phyloP scores from a whole-genome alignment of 2,888 invertebrate genomes.

The Gerosis bhagava region DNA sequence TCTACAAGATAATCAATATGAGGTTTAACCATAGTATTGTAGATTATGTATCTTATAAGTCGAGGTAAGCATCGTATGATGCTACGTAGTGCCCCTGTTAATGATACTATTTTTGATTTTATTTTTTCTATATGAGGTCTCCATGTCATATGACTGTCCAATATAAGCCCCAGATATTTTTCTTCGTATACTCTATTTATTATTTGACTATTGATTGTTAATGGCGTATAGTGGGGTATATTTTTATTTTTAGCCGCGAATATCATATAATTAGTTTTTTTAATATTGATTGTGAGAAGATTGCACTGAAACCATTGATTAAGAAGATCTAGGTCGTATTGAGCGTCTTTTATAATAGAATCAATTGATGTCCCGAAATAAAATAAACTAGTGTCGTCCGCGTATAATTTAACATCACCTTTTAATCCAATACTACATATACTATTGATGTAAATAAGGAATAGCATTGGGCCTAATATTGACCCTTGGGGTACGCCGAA shows the following conservation, averaged over 20 bases:
- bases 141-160: background rate
- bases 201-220: background rate
- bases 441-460: too few species aligned
- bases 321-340: too few species aligned
- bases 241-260: conserved; percentile 8
- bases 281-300: too few species aligned
- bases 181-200: background rate
- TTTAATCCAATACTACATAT: too few species aligned
- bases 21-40: conserved; percentile 1
- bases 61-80: background rate
- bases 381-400: too few species aligned
- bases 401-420: too few species aligned
- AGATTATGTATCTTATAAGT: background rate
- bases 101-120: background rate
- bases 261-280: too few species aligned
- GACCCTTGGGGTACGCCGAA: too few species aligned
- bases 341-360: too few species aligned
- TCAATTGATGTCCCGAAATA: too few species aligned
- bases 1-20: conserved; percentile 4
- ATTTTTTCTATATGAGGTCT: conserved; percentile 3
- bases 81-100: background rate
- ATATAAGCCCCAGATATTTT: conserved; percentile 10
- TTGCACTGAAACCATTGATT: too few species aligned
- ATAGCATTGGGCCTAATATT: too few species aligned
- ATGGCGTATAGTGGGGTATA: background rate